A percentile compares a stretch with the other conserved stretches of the same genome.
phyloP scores from a whole-genome alignment of 35 echinoderm and acorn worm species.

The Eucidaris tribuloides region DNA sequence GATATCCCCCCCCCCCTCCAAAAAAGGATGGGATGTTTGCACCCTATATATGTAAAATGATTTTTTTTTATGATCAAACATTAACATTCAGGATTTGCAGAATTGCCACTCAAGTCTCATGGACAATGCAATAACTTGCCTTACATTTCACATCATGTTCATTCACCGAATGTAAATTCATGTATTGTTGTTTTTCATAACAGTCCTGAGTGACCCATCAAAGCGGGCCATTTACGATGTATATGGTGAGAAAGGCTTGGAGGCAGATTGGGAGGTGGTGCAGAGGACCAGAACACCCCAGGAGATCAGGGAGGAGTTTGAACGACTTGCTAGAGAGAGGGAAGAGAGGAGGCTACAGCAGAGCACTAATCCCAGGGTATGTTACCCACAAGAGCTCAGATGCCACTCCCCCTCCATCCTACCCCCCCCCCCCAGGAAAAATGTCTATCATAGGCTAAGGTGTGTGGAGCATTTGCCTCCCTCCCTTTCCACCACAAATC shows the following conservation, averaged over 20 bases:
- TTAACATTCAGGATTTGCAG: too few relatives aligned
- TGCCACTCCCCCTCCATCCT: too few relatives aligned
- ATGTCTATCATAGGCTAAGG: too few relatives aligned
- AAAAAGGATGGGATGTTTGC: too few relatives aligned
- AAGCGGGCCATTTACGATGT: constrained; percentile 97
- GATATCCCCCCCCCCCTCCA: too few relatives aligned
- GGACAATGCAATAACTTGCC: background rate
- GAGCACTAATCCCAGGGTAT: constrained; percentile 94
- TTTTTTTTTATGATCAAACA: too few relatives aligned
- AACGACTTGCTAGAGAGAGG: constrained; percentile 61
- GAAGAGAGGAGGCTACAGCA: constrained; percentile 89
- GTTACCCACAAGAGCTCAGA: too few relatives aligned
- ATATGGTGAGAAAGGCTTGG: constrained; percentile 89
- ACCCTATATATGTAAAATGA: too few relatives aligned
- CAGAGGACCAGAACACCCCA: constrained; percentile 69
- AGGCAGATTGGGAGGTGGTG: constrained; percentile 89
- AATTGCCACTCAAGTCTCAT: background rate
- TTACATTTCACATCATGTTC: background rate
- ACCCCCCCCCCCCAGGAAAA: too few relatives aligned
- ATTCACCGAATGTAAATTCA: background rate
- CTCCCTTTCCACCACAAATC: too few relatives aligned
- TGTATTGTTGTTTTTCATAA: too few relatives aligned
- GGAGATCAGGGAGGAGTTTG: constrained; percentile 93
- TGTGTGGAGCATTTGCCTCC: too few relatives aligned
- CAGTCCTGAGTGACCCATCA: constrained; percentile 80